phyloP scores from a whole-genome alignment of 2,113 vertebrate genomes.

The Reinhardtius hippoglossoides region DNA sequence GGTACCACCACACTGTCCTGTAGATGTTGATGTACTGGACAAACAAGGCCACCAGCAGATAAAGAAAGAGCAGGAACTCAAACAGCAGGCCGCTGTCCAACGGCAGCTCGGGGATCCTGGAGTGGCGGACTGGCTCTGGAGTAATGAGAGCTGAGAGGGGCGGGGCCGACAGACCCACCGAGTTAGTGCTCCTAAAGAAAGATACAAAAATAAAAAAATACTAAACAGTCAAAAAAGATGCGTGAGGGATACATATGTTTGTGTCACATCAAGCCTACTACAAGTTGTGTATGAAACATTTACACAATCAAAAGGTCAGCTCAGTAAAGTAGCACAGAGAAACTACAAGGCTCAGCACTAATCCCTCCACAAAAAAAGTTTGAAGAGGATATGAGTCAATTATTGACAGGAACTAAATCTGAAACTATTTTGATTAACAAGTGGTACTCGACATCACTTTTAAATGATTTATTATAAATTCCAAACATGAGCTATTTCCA shows the following conservation, averaged over 20 bases:
- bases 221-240: neutral
- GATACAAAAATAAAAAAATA: neutral
- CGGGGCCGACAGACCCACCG: conserved; percentile 90
- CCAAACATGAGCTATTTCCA: no score
- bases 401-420: no score
- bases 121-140: conserved; percentile 97
- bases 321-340: no score
- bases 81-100: conserved; percentile 94
- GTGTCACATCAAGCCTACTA: neutral
- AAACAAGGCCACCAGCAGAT: conserved; percentile 95
- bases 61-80: conserved; percentile 97
- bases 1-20: conserved; percentile 99
- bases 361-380: no score
- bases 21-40: conserved; percentile 99
- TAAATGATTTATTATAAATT: no score
- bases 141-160: conserved; percentile 95
- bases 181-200: conserved; percentile 88
- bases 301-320: no score
- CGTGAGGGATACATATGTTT: neutral
- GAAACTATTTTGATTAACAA: no score
- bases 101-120: conserved; percentile 93
- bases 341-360: no score
- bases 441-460: no score
- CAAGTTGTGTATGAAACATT: no score
- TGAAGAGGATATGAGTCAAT: no score